These are phyloP conservation scores for Climacteris rufus DNA, from an alignment of 2,113 vertebrate species.

Conservation along the genomic window DNA sequence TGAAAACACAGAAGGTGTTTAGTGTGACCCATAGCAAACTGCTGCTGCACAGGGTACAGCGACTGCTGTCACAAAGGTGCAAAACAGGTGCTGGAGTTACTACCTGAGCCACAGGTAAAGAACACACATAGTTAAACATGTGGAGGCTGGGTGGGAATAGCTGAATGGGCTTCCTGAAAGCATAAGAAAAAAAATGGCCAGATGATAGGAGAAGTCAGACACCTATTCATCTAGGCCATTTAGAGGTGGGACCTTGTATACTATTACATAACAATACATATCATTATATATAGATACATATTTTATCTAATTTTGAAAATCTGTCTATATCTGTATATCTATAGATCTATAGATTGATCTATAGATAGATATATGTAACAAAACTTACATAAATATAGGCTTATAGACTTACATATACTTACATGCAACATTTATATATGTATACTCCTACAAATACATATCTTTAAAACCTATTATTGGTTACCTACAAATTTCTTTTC, in stretches of 20 bases:
- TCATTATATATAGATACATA: too few species aligned
- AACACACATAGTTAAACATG: fast-evolving
- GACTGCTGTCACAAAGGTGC: not conserved
- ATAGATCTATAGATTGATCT: too few species aligned
- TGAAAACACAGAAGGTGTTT: not conserved
- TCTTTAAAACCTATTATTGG: not conserved
- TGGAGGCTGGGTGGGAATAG: not conserved
- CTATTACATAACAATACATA: too few species aligned
- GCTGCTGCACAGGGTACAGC: fast-evolving
- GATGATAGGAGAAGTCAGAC: not conserved
- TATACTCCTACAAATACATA: not conserved
- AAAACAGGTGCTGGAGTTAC: not conserved
- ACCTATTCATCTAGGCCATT: not conserved
- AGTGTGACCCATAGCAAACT: not conserved
- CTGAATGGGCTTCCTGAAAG: fast-evolving
- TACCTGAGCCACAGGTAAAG: not conserved
- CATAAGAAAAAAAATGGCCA: not conserved
- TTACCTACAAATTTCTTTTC: not conserved
- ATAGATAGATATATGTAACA: not conserved
- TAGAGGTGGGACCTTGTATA: not conserved
- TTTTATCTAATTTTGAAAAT: not conserved
- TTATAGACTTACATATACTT: not conserved
- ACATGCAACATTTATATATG: not conserved
- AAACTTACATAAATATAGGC: not conserved
- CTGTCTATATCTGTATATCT: fast-evolving